Evolutionary conservation across 1,140 invertebrate genomes (phyloP).

Genomic region (Stratiolaelaps scimitus): DNA sequence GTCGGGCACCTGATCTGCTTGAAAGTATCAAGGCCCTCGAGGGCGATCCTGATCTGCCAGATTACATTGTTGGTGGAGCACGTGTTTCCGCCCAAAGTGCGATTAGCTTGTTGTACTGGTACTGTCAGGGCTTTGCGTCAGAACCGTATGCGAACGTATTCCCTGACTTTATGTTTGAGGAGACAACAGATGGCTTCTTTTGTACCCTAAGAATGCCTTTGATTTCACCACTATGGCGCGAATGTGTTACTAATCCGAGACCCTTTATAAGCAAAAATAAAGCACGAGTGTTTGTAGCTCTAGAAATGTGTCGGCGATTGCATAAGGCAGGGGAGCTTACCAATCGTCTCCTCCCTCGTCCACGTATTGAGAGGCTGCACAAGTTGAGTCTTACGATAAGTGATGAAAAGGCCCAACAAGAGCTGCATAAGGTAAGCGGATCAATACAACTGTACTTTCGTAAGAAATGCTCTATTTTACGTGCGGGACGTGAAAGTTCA

Average conservation of each 20-base stretch:
- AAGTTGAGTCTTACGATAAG: no score
- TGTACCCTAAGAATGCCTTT: constrained; percentile 2
- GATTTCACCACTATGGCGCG: neutral
- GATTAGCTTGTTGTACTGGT: constrained; percentile 5
- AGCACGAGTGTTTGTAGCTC: neutral
- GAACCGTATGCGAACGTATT: neutral
- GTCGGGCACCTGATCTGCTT: neutral
- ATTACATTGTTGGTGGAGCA: constrained; percentile 7
- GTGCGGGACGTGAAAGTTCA: no score
- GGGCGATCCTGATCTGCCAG: neutral
- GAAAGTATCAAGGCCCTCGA: neutral
- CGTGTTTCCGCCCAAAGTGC: neutral
- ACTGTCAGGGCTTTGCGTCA: neutral
- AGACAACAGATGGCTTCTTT: constrained; percentile 1
- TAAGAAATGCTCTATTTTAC: no score
- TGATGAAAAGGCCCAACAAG: no score
- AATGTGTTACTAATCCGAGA: neutral
- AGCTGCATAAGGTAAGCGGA: no score
- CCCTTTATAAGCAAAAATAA: neutral
- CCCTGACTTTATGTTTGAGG: neutral
- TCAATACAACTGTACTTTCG: no score
- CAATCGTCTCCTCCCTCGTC: neutral
- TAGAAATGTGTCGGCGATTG: constrained; percentile 16
- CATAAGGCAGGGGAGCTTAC: constrained; percentile 9
- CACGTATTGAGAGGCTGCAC: no score